Percentiles rank a stretch among this genome's conserved stretches.
These are phyloP conservation scores for Spodoptera exigua DNA, from an alignment of 2,888 invertebrate species.

Conservation along the genomic window DNA sequence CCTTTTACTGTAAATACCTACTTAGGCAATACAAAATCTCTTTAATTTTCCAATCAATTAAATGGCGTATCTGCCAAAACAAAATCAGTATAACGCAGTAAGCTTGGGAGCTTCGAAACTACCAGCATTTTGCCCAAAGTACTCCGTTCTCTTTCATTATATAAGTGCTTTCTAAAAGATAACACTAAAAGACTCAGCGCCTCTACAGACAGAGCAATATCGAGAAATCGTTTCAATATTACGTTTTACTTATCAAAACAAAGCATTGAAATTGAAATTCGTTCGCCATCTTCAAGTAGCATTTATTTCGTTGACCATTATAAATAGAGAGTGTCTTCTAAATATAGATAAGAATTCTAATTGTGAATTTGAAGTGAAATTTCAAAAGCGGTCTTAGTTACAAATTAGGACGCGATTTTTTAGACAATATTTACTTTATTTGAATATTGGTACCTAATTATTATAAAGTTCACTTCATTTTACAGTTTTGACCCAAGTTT, in stretches of 20 bases:
- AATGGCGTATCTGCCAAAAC: slow-evolving; percentile 29
- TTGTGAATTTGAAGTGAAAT: too few relatives aligned
- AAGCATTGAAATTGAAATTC: slow-evolving; percentile 7
- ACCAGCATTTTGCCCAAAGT: slow-evolving; percentile 32
- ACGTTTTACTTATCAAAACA: slow-evolving; percentile 36
- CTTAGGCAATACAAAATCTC: background rate
- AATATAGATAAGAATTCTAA: too few relatives aligned
- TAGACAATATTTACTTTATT: too few relatives aligned
- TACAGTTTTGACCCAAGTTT: too few relatives aligned
- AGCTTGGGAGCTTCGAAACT: slow-evolving; percentile 33
- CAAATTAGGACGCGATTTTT: too few relatives aligned
- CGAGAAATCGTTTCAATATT: slow-evolving; percentile 31
- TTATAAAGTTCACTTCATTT: too few relatives aligned
- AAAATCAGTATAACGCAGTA: slow-evolving; percentile 39
- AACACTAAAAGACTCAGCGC: slow-evolving; percentile 41
- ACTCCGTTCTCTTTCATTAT: slow-evolving; percentile 47
- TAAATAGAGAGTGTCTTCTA: too few relatives aligned
- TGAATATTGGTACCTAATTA: too few relatives aligned
- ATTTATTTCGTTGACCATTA: slow-evolving; percentile 18
- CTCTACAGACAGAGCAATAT: slow-evolving; percentile 45
- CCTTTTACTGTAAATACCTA: background rate
- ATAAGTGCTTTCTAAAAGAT: slow-evolving; percentile 55
- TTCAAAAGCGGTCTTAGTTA: too few relatives aligned
- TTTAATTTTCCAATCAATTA: slow-evolving; percentile 40
- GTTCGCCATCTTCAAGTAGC: slow-evolving; percentile 10